Evolutionary conservation across 2,113 vertebrate species (phyloP).

Genomic region (Astatotilapia flaviijosephi): DNA sequence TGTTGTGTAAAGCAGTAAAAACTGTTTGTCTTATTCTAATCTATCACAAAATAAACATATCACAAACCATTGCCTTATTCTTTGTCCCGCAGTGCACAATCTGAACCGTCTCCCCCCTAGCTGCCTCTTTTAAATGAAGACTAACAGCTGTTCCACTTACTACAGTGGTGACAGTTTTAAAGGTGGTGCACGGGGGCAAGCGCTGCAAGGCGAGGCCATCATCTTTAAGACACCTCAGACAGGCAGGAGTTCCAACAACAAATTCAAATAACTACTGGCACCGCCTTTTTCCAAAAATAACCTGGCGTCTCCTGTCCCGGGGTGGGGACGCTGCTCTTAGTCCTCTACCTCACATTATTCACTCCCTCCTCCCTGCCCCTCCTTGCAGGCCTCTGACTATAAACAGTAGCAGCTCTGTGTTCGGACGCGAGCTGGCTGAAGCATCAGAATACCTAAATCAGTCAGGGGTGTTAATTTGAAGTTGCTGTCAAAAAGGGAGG

Average conservation of each 20-base stretch:
- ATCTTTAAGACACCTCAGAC: constrained; percentile 31
- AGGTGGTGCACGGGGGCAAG: constrained; percentile 8
- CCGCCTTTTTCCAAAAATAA: constrained; percentile 61
- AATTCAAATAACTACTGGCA: constrained; percentile 45
- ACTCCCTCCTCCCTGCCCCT: constrained; percentile 9
- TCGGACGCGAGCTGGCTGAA: constrained; percentile 33
- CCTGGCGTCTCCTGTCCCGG: constrained; percentile 23
- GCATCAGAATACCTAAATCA: constrained; percentile 49
- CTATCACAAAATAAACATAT: not conserved
- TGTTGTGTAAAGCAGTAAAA: not conserved
- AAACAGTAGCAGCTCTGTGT: constrained; percentile 64
- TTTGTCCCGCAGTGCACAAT: not conserved
- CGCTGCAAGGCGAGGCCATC: constrained; percentile 36
- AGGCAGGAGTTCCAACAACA: constrained; percentile 1
- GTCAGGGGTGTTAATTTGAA: constrained; percentile 51
- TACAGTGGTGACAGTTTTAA: constrained; percentile 34
- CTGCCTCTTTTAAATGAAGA: not conserved
- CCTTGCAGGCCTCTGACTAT: constrained; percentile 27
- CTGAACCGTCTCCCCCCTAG: not conserved
- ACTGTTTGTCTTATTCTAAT: not conserved
- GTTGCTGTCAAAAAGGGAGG: constrained; percentile 41
- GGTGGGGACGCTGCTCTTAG: not conserved
- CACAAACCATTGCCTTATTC: not conserved
- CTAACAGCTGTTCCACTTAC: constrained; percentile 51
- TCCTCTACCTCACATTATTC: constrained; percentile 45